Evolutionary conservation across 2,888 invertebrate species (phyloP).

Genomic region (Scaptodrosophila latifasciaeformis): DNA sequence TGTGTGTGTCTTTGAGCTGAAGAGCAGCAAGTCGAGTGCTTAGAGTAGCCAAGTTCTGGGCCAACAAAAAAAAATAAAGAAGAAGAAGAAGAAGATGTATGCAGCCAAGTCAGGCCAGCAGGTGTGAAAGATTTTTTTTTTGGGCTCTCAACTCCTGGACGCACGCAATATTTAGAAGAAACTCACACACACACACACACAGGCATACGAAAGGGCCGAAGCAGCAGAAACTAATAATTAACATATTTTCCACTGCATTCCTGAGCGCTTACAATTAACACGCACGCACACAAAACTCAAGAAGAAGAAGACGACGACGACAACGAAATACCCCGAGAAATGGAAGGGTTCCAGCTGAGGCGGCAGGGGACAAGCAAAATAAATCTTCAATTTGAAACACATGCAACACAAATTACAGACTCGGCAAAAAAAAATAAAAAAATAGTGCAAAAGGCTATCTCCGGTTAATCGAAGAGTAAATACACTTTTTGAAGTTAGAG

Average conservation of each 20-base stretch:
- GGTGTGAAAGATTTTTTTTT: conserved; percentile 32
- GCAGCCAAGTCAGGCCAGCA: conserved; percentile 9
- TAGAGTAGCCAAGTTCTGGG: too few relatives aligned
- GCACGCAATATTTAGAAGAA: conserved; percentile 20
- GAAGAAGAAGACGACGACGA: not conserved
- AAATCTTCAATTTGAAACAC: conserved; percentile 69
- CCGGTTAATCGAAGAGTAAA: too few relatives aligned
- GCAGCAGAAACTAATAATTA: conserved; percentile 62
- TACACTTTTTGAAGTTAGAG: too few relatives aligned
- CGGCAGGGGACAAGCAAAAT: conserved; percentile 35
- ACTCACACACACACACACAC: too few relatives aligned
- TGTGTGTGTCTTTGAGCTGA: too few relatives aligned
- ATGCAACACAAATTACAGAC: conserved; percentile 67
- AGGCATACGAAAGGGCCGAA: conserved; percentile 16
- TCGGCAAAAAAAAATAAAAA: conserved; percentile 35
- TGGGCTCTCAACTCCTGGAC: too few relatives aligned
- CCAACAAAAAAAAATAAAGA: conserved; percentile 6
- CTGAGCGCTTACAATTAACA: conserved; percentile 70
- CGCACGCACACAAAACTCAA: conserved; percentile 44
- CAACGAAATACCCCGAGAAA: conserved; percentile 3
- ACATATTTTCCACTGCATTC: conserved; percentile 69
- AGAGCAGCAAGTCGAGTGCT: too few relatives aligned
- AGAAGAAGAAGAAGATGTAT: conserved; percentile 8
- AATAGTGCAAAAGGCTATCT: not conserved
- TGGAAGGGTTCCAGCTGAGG: conserved; percentile 1